These are phyloP conservation scores for Anagrus nilaparvatae DNA, from an alignment of 1,140 invertebrate genomes.

Conservation along the genomic window DNA sequence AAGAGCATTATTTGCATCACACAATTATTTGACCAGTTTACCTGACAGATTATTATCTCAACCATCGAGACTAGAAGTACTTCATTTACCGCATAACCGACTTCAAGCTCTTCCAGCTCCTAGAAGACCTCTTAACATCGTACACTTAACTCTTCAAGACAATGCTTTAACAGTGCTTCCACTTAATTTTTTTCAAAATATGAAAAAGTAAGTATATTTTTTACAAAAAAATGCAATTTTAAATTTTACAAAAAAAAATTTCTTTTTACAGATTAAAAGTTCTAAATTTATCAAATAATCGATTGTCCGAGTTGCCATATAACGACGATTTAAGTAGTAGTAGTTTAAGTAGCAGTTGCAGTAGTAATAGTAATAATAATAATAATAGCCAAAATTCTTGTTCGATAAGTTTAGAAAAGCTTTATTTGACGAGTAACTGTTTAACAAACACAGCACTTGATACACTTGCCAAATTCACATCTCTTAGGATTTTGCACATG, in stretches of 20 bases:
- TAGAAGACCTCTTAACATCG: constrained; percentile 52
- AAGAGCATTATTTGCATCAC: constrained; percentile 59
- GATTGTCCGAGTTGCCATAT: constrained; percentile 55
- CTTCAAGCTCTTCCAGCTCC: constrained; percentile 60
- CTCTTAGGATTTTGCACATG: constrained; percentile 59
- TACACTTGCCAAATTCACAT: constrained; percentile 52
- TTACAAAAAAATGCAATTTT: neutral
- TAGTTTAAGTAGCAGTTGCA: constrained; percentile 12
- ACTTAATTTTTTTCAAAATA: constrained; percentile 63
- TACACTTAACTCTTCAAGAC: constrained; percentile 64
- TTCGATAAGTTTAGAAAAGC: constrained; percentile 60
- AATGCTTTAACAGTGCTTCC: constrained; percentile 64
- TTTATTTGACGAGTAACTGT: constrained; percentile 69
- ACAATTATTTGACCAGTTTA: constrained; percentile 58
- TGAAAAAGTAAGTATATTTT: constrained; percentile 40
- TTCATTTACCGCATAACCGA: constrained; percentile 67
- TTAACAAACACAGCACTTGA: constrained; percentile 62
- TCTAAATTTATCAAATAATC: constrained; percentile 70
- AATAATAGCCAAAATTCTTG: constrained; percentile 2
- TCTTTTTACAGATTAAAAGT: constrained; percentile 48
- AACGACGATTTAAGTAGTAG: constrained; percentile 40
- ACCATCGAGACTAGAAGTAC: constrained; percentile 57
- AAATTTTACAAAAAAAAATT: neutral
- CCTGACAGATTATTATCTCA: constrained; percentile 63
- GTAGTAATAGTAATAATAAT: neutral